These are phyloP conservation scores for Poeciliopsis paucimaculata DNA, from an alignment of 2,797 vertebrate genomes.

Conservation along the genomic window DNA sequence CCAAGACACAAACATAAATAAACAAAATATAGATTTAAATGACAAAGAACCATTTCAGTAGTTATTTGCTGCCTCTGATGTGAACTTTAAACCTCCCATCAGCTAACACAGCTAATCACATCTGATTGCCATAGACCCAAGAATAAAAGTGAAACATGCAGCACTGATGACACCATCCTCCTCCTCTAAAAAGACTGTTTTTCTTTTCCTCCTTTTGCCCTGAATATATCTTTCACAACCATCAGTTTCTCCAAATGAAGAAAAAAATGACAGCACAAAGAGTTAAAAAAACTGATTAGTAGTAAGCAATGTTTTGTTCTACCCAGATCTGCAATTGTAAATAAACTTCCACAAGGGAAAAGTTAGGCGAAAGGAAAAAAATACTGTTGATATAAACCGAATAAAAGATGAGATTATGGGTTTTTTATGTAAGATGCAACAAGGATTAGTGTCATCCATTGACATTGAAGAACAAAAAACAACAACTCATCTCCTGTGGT, in stretches of 20 bases:
- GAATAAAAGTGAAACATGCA: constrained; percentile 66
- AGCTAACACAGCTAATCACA: constrained; percentile 56
- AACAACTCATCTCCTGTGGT: background rate
- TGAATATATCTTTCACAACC: constrained; percentile 15
- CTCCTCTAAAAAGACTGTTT: constrained; percentile 65
- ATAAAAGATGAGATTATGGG: background rate
- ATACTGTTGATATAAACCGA: constrained; percentile 24
- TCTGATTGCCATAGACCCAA: constrained; percentile 36
- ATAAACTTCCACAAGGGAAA: constrained; percentile 50
- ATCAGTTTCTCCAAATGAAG: constrained; percentile 31
- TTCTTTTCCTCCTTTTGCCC: constrained; percentile 62
- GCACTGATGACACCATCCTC: constrained; percentile 65
- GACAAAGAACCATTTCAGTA: constrained; percentile 14
- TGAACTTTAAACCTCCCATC: constrained; percentile 35
- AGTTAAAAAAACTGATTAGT: constrained; percentile 32
- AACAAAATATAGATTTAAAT: background rate
- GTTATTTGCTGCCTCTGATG: constrained; percentile 56
- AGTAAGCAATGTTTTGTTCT: constrained; percentile 66
- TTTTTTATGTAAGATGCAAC: background rate
- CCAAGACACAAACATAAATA: background rate
- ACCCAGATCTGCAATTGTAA: background rate
- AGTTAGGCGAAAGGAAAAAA: background rate
- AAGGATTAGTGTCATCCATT: background rate
- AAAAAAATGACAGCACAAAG: constrained; percentile 45
- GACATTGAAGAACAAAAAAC: background rate